These are phyloP conservation scores for Conops quadrifasciatus DNA, from an alignment of 2,888 invertebrate species.

Conservation along the genomic window DNA sequence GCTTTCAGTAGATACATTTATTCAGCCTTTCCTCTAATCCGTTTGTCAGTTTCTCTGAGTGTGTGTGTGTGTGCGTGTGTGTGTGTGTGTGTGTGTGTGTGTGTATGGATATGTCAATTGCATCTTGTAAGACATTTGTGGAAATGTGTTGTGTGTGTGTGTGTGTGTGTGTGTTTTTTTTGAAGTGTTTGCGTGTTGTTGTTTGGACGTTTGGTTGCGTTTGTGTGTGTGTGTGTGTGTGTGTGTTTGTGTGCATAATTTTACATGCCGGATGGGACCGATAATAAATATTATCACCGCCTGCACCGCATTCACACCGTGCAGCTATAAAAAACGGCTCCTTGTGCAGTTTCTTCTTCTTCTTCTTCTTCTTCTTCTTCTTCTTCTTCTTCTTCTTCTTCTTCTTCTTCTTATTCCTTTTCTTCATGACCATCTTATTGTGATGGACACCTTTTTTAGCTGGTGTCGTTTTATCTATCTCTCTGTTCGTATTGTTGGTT, in stretches of 20 bases:
- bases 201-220: not conserved
- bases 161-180: not conserved
- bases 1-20: conserved; percentile 22
- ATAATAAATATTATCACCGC: conserved; percentile 51
- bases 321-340: too few relatives aligned
- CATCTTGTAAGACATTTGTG: conserved; percentile 19
- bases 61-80: conserved; percentile 6
- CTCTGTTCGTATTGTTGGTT: too few relatives aligned
- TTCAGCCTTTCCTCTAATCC: conserved; percentile 37
- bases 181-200: not conserved
- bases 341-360: too few relatives aligned
- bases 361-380: too few relatives aligned
- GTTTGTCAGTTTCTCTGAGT: conserved; percentile 47
- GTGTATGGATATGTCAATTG: not conserved
- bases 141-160: too few relatives aligned
- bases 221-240: not conserved
- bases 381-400: too few relatives aligned
- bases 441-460: too few relatives aligned
- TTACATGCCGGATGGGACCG: conserved; percentile 51
- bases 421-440: too few relatives aligned
- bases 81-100: not conserved
- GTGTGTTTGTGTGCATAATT: not conserved
- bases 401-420: too few relatives aligned
- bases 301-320: too few relatives aligned
- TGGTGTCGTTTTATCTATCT: too few relatives aligned